A percentile compares a stretch with the other conserved stretches of the same genome.
Evolutionary conservation across 1,140 invertebrate genomes (phyloP).

Genomic region (Pemphigus obesinymphae): DNA sequence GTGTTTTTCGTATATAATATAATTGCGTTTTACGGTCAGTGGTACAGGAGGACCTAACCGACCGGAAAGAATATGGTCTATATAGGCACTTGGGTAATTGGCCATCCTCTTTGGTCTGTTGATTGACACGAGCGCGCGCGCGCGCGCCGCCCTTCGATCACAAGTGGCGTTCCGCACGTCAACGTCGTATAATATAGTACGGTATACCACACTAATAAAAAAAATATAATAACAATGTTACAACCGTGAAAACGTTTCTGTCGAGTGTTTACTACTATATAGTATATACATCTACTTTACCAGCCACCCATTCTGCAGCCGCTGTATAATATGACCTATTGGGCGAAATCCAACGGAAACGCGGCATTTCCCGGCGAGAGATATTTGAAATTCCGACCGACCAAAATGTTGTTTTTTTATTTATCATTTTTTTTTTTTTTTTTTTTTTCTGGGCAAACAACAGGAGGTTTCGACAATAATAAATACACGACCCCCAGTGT

Average conservation of each 20-base stretch:
- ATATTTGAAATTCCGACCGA: not conserved
- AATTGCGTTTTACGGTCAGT: too few relatives aligned
- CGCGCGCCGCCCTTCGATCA: not conserved
- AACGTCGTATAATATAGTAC: not conserved
- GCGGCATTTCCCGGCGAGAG: not conserved
- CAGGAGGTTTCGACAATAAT: not conserved
- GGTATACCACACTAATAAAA: not conserved
- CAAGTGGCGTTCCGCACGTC: not conserved
- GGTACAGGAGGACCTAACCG: not conserved
- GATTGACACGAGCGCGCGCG: not conserved
- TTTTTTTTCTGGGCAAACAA: not conserved
- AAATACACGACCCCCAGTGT: not conserved
- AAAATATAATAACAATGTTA: not conserved
- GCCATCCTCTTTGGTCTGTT: not conserved
- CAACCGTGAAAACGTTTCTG: slow-evolving; percentile 26
- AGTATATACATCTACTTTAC: not conserved
- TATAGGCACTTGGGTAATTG: not conserved
- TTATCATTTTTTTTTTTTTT: too few relatives aligned
- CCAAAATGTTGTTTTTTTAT: not conserved
- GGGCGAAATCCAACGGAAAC: slow-evolving; percentile 17
- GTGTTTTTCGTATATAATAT: too few relatives aligned
- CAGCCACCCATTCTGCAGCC: not conserved
- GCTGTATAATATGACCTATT: not conserved
- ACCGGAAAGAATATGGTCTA: not conserved
- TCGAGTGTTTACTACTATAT: slow-evolving; percentile 8